Conservation (phyloP, 2,888 invertebrate species). For the Cylloceria caligata region DNA sequence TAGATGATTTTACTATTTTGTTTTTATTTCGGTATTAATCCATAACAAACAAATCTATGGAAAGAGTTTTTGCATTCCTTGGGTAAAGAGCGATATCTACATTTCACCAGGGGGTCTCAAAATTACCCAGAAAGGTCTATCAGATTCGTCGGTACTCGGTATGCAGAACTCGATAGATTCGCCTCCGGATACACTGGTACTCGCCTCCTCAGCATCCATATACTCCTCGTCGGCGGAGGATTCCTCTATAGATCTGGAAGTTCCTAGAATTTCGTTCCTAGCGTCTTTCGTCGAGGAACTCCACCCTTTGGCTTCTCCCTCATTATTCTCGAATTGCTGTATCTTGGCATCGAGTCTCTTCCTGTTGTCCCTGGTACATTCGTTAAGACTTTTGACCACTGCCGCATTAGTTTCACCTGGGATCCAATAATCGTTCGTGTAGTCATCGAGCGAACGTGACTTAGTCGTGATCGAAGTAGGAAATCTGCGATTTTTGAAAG, state of each 20-base stretch:
- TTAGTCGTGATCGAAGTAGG: slow-evolving; percentile 74
- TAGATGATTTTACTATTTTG: neutral
- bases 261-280: slow-evolving; percentile 3
- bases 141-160: slow-evolving; percentile 76
- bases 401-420: neutral
- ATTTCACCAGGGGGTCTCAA: slow-evolving; percentile 50
- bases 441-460: slow-evolving; percentile 74
- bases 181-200: slow-evolving; percentile 69
- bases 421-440: slow-evolving; percentile 54
- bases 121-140: slow-evolving; percentile 83
- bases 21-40: neutral
- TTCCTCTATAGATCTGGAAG: slow-evolving; percentile 68
- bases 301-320: slow-evolving; percentile 59
- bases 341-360: slow-evolving; percentile 26
- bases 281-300: slow-evolving; percentile 63
- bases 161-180: slow-evolving; percentile 79
- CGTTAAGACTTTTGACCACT: neutral
- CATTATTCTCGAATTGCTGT: slow-evolving; percentile 36
- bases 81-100: slow-evolving; percentile 2
- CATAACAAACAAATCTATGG: slow-evolving; percentile 4
- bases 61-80: slow-evolving; percentile 18
- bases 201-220: slow-evolving; percentile 75
- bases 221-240: slow-evolving; percentile 77
- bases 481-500: slow-evolving; percentile 70
- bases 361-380: slow-evolving; percentile 9